A percentile compares a stretch with the other conserved stretches of the same genome.
phyloP scores from a whole-genome alignment of 2,797 vertebrate species.

The Scleropages formosus region DNA sequence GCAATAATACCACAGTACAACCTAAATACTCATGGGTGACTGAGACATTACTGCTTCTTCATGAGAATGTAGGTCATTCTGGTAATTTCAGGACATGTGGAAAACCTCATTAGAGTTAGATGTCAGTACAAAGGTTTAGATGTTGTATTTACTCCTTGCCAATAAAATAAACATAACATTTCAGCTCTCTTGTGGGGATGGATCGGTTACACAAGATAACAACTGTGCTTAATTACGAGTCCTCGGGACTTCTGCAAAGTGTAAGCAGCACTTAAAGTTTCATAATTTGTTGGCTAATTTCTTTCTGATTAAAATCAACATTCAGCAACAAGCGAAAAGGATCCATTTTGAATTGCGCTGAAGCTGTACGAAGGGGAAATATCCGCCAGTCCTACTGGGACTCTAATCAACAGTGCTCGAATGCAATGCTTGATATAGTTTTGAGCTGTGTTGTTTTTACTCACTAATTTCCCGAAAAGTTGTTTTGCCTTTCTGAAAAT shows the following conservation, averaged over 20 bases:
- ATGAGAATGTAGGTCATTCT: slow-evolving; percentile 34
- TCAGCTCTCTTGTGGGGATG: slow-evolving; percentile 11
- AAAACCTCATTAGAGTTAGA: slow-evolving; percentile 23
- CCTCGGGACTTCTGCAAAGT: background rate
- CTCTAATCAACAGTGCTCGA: too few species aligned
- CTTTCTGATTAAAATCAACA: background rate
- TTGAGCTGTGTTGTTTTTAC: background rate
- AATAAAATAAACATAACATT: background rate
- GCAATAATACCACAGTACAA: background rate
- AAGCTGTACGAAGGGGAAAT: too few species aligned
- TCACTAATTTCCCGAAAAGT: background rate
- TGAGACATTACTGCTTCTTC: slow-evolving; percentile 19
- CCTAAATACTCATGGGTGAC: background rate
- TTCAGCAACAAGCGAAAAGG: background rate
- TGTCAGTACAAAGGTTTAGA: slow-evolving; percentile 6
- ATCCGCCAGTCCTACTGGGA: too few species aligned
- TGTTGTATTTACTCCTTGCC: background rate
- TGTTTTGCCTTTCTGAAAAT: background rate
- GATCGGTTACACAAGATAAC: background rate
- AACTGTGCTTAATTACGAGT: slow-evolving; percentile 13
- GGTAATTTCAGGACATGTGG: slow-evolving; percentile 33
- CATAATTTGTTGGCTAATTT: background rate
- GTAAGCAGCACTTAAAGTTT: background rate
- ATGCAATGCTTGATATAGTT: too few species aligned
- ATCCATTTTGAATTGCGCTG: background rate